Percentiles rank a stretch among this genome's conserved stretches.
Evolutionary conservation across 2,888 invertebrate species (phyloP).

Genomic region (Lepidochrysops patricia): DNA sequence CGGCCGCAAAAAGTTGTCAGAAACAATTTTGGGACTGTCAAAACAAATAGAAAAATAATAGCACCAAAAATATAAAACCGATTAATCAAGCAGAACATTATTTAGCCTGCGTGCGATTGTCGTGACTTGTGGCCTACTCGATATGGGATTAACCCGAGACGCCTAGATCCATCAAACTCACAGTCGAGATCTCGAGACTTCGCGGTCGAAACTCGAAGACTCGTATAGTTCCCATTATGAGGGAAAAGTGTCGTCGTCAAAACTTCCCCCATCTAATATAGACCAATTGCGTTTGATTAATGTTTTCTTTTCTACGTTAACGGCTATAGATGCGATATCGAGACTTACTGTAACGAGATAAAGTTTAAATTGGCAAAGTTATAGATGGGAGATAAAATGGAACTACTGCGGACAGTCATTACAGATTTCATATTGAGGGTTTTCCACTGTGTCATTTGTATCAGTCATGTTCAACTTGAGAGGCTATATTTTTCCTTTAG

Average conservation of each 20-base stretch:
- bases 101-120: neutral
- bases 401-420: neutral
- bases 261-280: conserved; percentile 5
- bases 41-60: neutral
- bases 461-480: neutral
- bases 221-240: conserved; percentile 2
- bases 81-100: conserved; percentile 5
- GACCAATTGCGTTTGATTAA: conserved; percentile 7
- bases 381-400: conserved; percentile 9
- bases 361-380: conserved; percentile 3
- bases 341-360: conserved; percentile 4
- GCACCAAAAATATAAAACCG: neutral
- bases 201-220: neutral
- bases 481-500: neutral
- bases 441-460: neutral
- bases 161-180: conserved; percentile 27
- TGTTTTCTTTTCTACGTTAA: conserved; percentile 3
- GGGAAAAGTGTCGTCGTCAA: conserved; percentile 2
- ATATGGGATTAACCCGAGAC: neutral
- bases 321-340: conserved; percentile 7
- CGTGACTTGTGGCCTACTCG: neutral
- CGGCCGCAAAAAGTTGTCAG: neutral
- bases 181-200: neutral
- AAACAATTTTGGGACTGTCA: neutral
- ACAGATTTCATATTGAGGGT: neutral